Percentiles rank a stretch among this genome's conserved stretches.
These are phyloP conservation scores for Drosophila antonietae DNA, from an alignment of 2,888 invertebrate genomes.

Conservation along the genomic window DNA sequence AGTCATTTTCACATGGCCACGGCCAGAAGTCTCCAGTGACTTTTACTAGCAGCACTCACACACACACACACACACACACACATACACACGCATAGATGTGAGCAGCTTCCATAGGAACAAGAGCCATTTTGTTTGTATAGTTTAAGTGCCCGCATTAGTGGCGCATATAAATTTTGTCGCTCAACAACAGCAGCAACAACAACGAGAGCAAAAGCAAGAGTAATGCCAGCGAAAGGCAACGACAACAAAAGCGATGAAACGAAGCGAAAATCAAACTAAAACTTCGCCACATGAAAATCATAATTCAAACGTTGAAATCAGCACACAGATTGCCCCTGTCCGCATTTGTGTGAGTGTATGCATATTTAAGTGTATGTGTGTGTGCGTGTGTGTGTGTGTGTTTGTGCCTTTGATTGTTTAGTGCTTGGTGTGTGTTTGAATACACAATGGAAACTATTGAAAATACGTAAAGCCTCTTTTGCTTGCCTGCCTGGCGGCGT, in stretches of 20 bases:
- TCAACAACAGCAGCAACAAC: conserved; percentile 26
- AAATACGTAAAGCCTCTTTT: conserved; percentile 77
- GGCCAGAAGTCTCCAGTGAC: conserved; percentile 71
- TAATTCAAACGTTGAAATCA: conserved; percentile 74
- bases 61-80: conserved; percentile 8
- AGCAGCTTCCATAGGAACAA: conserved; percentile 21
- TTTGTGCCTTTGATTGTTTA: conserved; percentile 55
- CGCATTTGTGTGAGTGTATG: conserved; percentile 22
- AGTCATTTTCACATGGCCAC: conserved; percentile 75
- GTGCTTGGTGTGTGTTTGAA: conserved; percentile 29
- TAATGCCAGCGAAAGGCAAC: conserved; percentile 32
- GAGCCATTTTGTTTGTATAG: conserved; percentile 72
- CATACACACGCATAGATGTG: neutral
- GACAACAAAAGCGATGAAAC: conserved; percentile 70
- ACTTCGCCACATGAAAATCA: conserved; percentile 75
- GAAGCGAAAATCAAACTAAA: conserved; percentile 76
- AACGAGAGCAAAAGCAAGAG: conserved; percentile 22
- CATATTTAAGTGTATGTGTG: conserved; percentile 8
- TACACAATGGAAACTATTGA: conserved; percentile 75
- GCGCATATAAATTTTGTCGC: conserved; percentile 74
- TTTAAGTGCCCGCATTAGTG: conserved; percentile 79
- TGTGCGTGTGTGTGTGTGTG: conserved; percentile 29
- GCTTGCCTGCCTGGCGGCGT: conserved; percentile 54
- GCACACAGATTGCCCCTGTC: conserved; percentile 65
- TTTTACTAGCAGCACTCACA: conserved; percentile 33